Base-by-base conservation (phyloP, 2,888 invertebrate species). In the Polydrusus pterygomalis region DNA sequence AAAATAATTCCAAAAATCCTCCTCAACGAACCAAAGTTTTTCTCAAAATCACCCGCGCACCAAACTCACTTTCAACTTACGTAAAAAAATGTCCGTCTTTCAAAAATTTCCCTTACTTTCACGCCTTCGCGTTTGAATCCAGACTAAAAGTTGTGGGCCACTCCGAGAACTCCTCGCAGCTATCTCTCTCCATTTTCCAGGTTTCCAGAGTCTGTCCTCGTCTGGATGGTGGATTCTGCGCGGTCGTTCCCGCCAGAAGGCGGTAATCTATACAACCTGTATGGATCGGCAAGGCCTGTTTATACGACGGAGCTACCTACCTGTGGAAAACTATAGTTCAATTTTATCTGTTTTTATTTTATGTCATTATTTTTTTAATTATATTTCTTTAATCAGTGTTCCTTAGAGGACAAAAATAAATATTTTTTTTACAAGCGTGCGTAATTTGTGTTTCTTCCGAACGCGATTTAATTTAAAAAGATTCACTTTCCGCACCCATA, bases 191-290 rank as follows among this genome's bases (percentile, higher is more conserved):
- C 2, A 25, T 65, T 18, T 58, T 47, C 11, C 20, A 17, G 13
- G 13, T 56, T 38, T 25, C 15, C 67, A 45, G 54, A 67, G 67
- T 67, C 8, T 30, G 18, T 74, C 74, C 51, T 60, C 54, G 54
- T 77, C 65, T 47, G 49, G 10, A n/a, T 43, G 10, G 47, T 0
- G 49, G 67, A 25, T 11, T 49, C 17, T 67, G 77, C 77, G 74
- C 49, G n/a, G 2, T 47, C 15, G 25, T 62, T 60, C 63, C 51
- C 58, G 45, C 60, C 64, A 56, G 76, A 74, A 72, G 70, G 72
- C 72, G 73, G 56, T 70, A 75, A 78, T 78, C 78, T 70, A 75
- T 75, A 75, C 78, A 78, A 78, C 78, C 78, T 75, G 78, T 75
- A 78, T 78, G 78, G 78, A 78, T 78, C 67, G 67, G 15, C 18